Evolutionary conservation across 2,797 vertebrate genomes (phyloP).

Genomic region (Pteropus rufus): DNA sequence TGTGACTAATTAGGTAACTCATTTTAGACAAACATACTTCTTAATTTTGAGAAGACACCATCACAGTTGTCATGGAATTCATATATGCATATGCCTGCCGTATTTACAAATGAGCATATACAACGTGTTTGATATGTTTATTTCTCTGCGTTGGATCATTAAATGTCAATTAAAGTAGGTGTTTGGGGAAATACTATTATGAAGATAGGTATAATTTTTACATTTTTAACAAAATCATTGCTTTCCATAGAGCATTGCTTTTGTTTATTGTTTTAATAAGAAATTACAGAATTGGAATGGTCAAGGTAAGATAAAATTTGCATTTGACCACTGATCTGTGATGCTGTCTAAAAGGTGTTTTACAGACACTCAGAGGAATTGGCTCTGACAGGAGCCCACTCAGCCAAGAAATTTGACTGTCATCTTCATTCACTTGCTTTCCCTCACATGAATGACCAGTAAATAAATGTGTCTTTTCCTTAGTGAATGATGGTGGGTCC

Average conservation of each 20-base stretch:
- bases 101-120: background rate
- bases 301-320: constrained; percentile 51
- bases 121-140: background rate
- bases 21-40: background rate
- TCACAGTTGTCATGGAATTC: background rate
- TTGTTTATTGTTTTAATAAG: constrained; percentile 54
- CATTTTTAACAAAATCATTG: constrained; percentile 8
- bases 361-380: constrained; percentile 73
- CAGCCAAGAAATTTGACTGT: constrained; percentile 81
- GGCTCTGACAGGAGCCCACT: constrained; percentile 76
- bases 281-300: constrained; percentile 27
- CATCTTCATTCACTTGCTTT: constrained; percentile 76
- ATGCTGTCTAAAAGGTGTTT: constrained; percentile 69
- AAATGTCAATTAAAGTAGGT: constrained; percentile 31
- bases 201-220: background rate
- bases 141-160: background rate
- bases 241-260: constrained; percentile 48
- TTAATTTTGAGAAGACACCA: constrained; percentile 2
- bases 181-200: background rate
- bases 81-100: background rate
- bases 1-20: background rate
- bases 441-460: constrained; percentile 73
- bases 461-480: constrained; percentile 81
- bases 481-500: constrained; percentile 71
- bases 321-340: constrained; percentile 66